Base-by-base conservation (phyloP, 2,888 invertebrate species). In the Aradus depressus region DNA sequence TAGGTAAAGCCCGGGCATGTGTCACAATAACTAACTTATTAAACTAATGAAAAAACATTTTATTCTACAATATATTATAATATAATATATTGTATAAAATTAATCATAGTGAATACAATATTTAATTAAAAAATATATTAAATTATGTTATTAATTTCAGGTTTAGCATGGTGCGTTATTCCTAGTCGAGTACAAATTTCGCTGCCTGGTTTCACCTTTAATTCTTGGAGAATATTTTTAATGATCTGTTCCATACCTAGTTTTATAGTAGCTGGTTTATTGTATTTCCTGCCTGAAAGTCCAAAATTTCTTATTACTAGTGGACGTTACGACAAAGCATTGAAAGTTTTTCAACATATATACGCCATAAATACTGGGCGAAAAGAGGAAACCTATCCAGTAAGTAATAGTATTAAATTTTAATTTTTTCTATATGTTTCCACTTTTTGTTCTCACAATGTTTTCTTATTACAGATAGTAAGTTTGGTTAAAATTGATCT, bases 141-240 rank as follows among this genome's bases (percentile, higher is more conserved):
- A 16, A 34, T 6, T 34, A 16, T 6, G 5, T n/a, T 18, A n/a
- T 44, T 47, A 53, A 26, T 54, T 55, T n/a, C 66, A 74, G 82
- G 73, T 53, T 61, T 76, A 57, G 75, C 76, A 12, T 76, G 75
- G 76, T 62, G 70, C 53, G 67, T 76, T 47, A 75, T 76, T 58
- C 75, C 75, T 28, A 67, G 66, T 50, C 64, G 75, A 60, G 80
- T 87, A 63, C 86, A 85, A 60, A 75, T 80, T 54, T 66, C 69
- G 37, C 79, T 80, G 22, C 68, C 74, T 44, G 70, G 74, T 47
- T 88, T 91, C 69, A 77, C 77, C 23, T 91, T 86, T 71, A 87
- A 89, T 69, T 90, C 90, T 48, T 92, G 92, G 92, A 79, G 91
- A 63, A 84, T 92, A 63, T 92, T 91, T 70, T 72, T 92, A 62